Base-by-base conservation (phyloP, 1,140 invertebrate species). In the Drosophila parvula region DNA sequence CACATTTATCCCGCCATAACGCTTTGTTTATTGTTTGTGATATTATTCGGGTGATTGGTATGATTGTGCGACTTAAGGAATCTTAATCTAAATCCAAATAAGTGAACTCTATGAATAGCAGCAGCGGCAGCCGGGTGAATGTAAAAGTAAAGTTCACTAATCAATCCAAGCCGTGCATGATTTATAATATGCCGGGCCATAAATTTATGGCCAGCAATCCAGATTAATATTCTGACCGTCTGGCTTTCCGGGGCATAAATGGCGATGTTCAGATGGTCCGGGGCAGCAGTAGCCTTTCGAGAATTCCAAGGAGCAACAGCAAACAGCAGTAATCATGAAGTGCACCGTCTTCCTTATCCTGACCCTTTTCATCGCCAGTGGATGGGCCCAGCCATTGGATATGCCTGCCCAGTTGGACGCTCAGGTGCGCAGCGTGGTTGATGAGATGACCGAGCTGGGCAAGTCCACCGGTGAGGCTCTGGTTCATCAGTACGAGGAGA, bases 401-500 rank as follows among this genome's bases (percentile, higher is more conserved):
- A 18, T 51, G 36, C 70, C 80, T 4, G 63, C 69, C n/a, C 67
- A 77, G n/a, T 34, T 79, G 32, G 57, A 78, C 36, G 81, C 67
- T 4, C 50, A 76, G 63, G 61, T 86, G 22, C 40, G 16, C 27
- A 69, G 27, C 44, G 40, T 91, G 2, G 44, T 84, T 27, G 76
- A 81, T 1, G 81, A 86, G 14, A 65, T 90, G 63, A 41, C 55
- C 5, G 69, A 81, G 9, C 50, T 83, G 22, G 81, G 84, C 2
- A 70, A 79, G 40, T 45, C 74, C 16, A 73, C 89, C n/a, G 84
- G 56, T 40, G 55, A 79, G 11, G 53, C 65, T 9, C 12, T 91
- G 58, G 28, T 69, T 0, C 74, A 83, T 27, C 84, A 91, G 48
- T 90, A 78, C 32, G 75, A 91, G 53, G 75, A 86, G 50, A 91